phyloP scores from a whole-genome alignment of 2,113 vertebrate species.

The Atrichornis clamosus region DNA sequence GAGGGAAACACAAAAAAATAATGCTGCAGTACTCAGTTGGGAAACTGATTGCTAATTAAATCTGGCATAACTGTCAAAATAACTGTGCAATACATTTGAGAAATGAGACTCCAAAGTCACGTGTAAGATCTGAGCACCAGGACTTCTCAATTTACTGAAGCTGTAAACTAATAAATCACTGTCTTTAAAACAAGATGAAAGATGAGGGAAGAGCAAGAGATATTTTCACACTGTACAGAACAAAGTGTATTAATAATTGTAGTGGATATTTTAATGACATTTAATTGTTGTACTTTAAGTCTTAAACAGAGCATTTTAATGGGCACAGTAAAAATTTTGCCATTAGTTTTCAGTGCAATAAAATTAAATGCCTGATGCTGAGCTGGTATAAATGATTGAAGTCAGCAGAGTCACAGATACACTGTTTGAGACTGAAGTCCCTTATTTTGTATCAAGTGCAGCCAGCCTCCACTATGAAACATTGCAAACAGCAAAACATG shows the following conservation, averaged over 20 bases:
- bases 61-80: background rate
- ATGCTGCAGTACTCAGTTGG: background rate
- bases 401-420: background rate
- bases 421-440: background rate
- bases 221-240: background rate
- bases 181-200: conserved; percentile 33
- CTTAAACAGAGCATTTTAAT: conserved; percentile 6
- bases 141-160: background rate
- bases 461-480: background rate
- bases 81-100: background rate
- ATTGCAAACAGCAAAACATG: background rate
- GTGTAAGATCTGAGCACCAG: background rate
- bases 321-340: background rate
- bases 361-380: background rate
- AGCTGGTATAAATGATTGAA: background rate
- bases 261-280: background rate
- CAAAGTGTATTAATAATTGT: background rate
- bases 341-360: background rate
- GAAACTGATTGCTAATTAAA: conserved; percentile 35
- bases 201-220: background rate
- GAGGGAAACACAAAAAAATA: background rate
- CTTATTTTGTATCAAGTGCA: background rate
- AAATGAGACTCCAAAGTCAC: conserved; percentile 20
- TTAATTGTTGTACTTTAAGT: background rate
- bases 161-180: conserved; percentile 22